A percentile compares a stretch with the other conserved stretches of the same genome.
phyloP scores from a whole-genome alignment of 2,113 vertebrate species.

The Zonotrichia leucophrys region DNA sequence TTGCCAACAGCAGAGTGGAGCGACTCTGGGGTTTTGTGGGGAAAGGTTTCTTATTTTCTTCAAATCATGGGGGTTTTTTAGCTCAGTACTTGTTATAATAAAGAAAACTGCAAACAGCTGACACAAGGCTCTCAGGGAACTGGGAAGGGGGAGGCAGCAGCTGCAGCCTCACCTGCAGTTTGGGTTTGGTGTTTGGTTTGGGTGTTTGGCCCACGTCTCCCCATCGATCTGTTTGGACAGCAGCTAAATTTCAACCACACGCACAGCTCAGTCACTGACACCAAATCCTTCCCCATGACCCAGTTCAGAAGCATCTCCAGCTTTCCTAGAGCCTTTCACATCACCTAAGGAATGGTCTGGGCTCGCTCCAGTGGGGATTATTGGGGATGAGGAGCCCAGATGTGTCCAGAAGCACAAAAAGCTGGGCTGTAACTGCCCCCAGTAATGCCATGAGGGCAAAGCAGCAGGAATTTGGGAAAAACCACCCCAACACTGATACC shows the following conservation, averaged over 20 bases:
- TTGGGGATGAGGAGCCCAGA: not conserved
- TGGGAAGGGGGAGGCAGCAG: not conserved
- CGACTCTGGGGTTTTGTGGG: not conserved
- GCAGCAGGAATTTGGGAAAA: not conserved
- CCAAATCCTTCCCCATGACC: not conserved
- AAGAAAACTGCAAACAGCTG: not conserved
- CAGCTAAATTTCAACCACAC: not conserved
- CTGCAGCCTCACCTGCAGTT: not conserved
- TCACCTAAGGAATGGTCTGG: not conserved
- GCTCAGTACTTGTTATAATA: not conserved
- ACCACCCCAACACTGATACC: fast-evolving
- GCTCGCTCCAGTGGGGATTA: fast-evolving
- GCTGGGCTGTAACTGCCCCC: not conserved
- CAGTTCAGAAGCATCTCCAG: not conserved
- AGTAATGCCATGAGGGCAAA: fast-evolving
- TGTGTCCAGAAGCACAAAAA: not conserved
- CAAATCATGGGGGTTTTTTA: not conserved
- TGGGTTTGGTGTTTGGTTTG: not conserved
- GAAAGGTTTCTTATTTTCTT: not conserved
- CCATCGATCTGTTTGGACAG: not conserved
- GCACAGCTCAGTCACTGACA: not conserved
- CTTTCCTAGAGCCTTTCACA: not conserved
- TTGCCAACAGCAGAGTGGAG: not conserved
- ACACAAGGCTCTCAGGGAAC: not conserved
- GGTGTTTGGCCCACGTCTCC: not conserved